A percentile compares a stretch with the other conserved stretches of the same genome.
Evolutionary conservation across 1,140 invertebrate genomes (phyloP).

Genomic region (Dolichoris vasculosae): DNA sequence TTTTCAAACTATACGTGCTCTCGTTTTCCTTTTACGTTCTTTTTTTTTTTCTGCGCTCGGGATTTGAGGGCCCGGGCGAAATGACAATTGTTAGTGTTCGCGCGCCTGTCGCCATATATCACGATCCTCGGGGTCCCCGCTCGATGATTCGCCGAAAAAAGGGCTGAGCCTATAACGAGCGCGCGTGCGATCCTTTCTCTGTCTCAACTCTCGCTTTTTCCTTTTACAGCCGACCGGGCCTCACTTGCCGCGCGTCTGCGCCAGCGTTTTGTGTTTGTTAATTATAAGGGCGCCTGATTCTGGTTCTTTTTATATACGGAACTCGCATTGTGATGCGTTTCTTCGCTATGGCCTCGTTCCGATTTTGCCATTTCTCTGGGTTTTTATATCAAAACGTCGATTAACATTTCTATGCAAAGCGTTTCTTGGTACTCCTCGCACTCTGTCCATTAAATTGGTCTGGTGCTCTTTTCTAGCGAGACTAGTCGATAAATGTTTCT

Average conservation of each 20-base stretch:
- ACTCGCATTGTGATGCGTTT: constrained; percentile 20
- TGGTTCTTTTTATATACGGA: neutral
- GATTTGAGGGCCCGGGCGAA: constrained; percentile 4
- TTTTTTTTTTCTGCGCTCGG: constrained; percentile 38
- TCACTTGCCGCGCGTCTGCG: neutral
- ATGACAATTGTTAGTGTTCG: constrained; percentile 57
- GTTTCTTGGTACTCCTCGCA: neutral
- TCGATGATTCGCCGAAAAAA: constrained; percentile 41
- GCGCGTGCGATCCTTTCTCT: constrained; percentile 1
- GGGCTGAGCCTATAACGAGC: constrained; percentile 23
- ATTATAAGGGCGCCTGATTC: constrained; percentile 27
- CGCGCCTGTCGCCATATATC: constrained; percentile 48
- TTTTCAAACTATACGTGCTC: neutral
- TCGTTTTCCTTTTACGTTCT: neutral
- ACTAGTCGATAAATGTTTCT: neutral
- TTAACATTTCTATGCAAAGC: constrained; percentile 38
- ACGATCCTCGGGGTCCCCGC: constrained; percentile 7
- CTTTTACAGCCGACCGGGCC: neutral
- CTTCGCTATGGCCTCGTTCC: neutral
- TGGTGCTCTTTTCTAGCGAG: neutral
- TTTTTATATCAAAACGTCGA: constrained; percentile 34
- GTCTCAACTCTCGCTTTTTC: neutral
- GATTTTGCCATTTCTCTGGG: neutral
- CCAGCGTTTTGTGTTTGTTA: neutral
- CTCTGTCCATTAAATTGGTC: neutral